phyloP scores from a whole-genome alignment of 2,888 invertebrate species.

The Brachypalpus laphriformis region DNA sequence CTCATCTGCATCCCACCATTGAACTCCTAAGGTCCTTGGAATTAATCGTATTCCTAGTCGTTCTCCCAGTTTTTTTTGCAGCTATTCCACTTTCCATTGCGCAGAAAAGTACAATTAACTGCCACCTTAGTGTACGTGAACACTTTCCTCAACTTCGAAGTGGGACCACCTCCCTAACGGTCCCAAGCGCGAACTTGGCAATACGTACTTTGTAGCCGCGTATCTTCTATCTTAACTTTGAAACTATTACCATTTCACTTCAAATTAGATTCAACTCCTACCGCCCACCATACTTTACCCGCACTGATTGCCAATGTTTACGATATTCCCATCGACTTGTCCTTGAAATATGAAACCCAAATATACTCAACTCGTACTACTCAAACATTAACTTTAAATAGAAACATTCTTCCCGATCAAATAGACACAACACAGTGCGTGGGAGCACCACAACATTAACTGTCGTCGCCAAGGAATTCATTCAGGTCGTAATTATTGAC shows the following conservation, averaged over 20 bases:
- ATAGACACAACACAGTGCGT: not conserved
- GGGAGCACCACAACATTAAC: conserved; percentile 1
- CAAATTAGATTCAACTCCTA: not conserved
- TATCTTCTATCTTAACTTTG: too few species aligned
- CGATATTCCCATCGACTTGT: not conserved
- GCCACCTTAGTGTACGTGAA: too few species aligned
- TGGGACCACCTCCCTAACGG: too few species aligned
- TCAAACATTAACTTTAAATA: conserved; percentile 1
- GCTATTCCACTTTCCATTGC: too few species aligned
- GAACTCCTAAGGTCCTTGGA: too few species aligned
- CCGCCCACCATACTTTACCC: not conserved
- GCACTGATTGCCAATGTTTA: not conserved
- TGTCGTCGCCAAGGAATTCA: conserved; percentile 18
- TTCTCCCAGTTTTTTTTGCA: too few species aligned
- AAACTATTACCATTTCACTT: not conserved
- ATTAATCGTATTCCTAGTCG: too few species aligned
- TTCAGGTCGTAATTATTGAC: conserved; percentile 46
- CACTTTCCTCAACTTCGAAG: too few species aligned
- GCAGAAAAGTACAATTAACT: too few species aligned
- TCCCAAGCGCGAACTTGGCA: too few species aligned
- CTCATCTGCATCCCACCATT: too few species aligned
- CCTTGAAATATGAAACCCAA: conserved; percentile 27
- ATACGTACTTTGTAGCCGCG: not conserved
- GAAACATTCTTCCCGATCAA: not conserved
- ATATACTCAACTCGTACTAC: not conserved